Conservation (phyloP, 1,140 invertebrate species). For the Drosophila carrolli region DNA sequence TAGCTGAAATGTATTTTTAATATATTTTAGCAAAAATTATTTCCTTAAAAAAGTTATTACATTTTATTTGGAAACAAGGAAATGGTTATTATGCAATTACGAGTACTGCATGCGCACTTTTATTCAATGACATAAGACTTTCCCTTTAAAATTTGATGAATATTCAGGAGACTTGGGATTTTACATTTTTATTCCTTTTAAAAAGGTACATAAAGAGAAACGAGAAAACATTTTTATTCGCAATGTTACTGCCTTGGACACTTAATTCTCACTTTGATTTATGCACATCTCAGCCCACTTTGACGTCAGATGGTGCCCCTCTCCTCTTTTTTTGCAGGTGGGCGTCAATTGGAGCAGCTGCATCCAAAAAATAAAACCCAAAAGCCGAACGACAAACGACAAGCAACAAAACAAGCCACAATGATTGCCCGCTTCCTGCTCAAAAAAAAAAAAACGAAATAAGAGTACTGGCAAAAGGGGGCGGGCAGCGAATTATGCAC, state of each 20-base stretch:
- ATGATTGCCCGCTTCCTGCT: slow-evolving; percentile 76
- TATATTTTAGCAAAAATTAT: too few species aligned
- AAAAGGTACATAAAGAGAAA: neutral
- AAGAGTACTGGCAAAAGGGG: slow-evolving; percentile 21
- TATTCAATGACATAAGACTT: neutral
- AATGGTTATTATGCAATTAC: too few species aligned
- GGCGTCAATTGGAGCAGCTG: slow-evolving; percentile 76
- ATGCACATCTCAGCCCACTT: slow-evolving; percentile 53
- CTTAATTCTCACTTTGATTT: slow-evolving; percentile 42
- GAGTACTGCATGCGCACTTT: neutral
- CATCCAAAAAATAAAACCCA: slow-evolving; percentile 28
- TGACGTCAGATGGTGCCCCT: slow-evolving; percentile 21
- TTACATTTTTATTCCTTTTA: too few species aligned
- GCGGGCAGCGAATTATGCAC: slow-evolving; percentile 68
- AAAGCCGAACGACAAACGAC: slow-evolving; percentile 20
- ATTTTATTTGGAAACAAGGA: too few species aligned
- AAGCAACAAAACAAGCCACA: slow-evolving; percentile 45
- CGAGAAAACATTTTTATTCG: neutral
- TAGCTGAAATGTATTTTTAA: too few species aligned
- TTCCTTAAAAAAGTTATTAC: too few species aligned
- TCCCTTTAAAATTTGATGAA: neutral
- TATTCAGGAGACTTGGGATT: neutral
- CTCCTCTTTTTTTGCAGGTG: slow-evolving; percentile 52
- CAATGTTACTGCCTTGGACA: slow-evolving; percentile 14
- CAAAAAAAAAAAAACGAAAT: slow-evolving; percentile 10